These are phyloP conservation scores for Celastrina argiolus DNA, from an alignment of 2,888 invertebrate genomes.

Conservation along the genomic window DNA sequence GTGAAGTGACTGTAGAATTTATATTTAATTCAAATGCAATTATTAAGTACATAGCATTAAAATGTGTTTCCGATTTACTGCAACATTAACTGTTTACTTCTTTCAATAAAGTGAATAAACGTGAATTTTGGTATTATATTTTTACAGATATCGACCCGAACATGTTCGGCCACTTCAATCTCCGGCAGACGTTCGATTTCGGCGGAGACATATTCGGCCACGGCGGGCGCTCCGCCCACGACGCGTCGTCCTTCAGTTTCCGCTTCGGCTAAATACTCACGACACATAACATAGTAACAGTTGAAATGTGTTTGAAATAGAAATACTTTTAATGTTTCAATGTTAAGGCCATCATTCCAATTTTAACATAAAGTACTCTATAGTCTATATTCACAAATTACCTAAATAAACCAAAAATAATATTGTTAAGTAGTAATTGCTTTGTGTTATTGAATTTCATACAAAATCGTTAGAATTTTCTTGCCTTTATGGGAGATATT, in stretches of 20 bases:
- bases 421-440: constrained; percentile 23
- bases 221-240: constrained; percentile 74
- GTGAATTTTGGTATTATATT: background rate
- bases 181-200: constrained; percentile 76
- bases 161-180: constrained; percentile 90
- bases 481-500: background rate
- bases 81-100: too few species aligned
- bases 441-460: constrained; percentile 28
- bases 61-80: too few species aligned
- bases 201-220: constrained; percentile 48
- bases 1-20: too few species aligned
- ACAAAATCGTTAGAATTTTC: background rate
- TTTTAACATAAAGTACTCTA: constrained; percentile 21
- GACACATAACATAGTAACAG: background rate
- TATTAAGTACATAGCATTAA: too few species aligned
- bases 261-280: constrained; percentile 78
- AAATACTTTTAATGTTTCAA: background rate
- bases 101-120: too few species aligned
- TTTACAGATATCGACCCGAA: constrained; percentile 88
- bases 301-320: background rate
- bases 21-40: too few species aligned
- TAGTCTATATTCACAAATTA: constrained; percentile 26
- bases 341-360: constrained; percentile 13
- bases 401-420: constrained; percentile 36
- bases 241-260: constrained; percentile 81